Evolutionary conservation across 2,888 invertebrate genomes (phyloP).

Genomic region (Mylabris sibirica): DNA sequence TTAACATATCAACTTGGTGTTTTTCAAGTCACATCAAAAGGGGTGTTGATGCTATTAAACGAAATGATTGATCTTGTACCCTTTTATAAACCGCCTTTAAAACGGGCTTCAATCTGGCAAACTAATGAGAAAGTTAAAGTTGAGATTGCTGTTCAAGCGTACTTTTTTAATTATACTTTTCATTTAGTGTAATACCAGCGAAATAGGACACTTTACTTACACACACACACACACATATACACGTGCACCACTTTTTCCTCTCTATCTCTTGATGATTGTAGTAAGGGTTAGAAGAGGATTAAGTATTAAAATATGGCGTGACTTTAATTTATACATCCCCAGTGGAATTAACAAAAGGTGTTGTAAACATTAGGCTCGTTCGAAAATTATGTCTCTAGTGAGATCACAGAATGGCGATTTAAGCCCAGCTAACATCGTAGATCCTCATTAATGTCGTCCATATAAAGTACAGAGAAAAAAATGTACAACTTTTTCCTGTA

Average conservation of each 20-base stretch:
- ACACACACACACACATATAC: neutral
- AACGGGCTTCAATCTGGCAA: constrained; percentile 18
- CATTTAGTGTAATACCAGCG: constrained; percentile 12
- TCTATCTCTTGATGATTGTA: constrained; percentile 12
- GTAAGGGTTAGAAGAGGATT: neutral
- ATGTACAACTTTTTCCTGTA: neutral
- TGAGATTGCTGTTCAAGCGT: constrained; percentile 12
- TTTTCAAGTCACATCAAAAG: neutral
- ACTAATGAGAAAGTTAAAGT: constrained; percentile 18
- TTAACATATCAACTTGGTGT: neutral
- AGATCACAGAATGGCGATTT: constrained; percentile 14
- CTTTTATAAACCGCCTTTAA: constrained; percentile 26
- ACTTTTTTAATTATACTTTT: constrained; percentile 21
- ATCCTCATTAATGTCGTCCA: constrained; percentile 8
- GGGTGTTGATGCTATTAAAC: neutral
- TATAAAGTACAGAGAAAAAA: neutral
- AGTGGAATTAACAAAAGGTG: constrained; percentile 18
- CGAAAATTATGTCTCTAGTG: constrained; percentile 14
- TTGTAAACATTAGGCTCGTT: constrained; percentile 17
- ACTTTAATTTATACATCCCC: constrained; percentile 20
- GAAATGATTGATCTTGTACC: constrained; percentile 14
- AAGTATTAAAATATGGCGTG: constrained; percentile 19
- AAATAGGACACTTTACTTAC: neutral
- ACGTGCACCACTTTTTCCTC: neutral
- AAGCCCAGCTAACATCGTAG: constrained; percentile 6